Percentiles rank a stretch among this genome's conserved stretches.
Conservation (phyloP, 2,888 invertebrate genomes). For the Blastobasis adustella region DNA sequence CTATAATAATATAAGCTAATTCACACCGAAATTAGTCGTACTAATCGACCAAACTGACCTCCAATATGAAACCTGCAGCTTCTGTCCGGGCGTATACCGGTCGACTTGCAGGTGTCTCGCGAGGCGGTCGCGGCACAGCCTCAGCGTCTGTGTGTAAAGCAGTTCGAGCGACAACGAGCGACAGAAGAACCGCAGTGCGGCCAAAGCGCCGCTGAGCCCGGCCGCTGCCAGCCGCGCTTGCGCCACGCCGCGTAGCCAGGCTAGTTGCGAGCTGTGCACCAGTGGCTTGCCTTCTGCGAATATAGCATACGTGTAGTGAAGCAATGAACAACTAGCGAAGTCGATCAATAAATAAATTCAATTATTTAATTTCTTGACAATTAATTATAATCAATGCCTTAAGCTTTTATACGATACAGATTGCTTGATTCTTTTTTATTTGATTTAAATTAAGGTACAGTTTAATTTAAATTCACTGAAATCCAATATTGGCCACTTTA, state of each 20-base stretch:
- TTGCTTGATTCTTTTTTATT: no score
- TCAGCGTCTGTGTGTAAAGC: conserved; percentile 89
- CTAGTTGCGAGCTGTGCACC: conserved; percentile 94
- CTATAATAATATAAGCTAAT: no score
- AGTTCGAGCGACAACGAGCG: conserved; percentile 95
- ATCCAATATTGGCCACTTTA: no score
- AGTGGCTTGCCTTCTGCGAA: conserved; percentile 91
- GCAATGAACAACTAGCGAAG: no score
- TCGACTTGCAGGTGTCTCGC: conserved; percentile 93
- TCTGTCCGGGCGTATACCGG: conserved; percentile 91
- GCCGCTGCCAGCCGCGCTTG: conserved; percentile 89
- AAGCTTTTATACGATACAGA: no score
- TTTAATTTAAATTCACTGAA: no score
- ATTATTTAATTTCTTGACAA: no score
- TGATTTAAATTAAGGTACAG: no score
- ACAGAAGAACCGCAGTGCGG: conserved; percentile 90
- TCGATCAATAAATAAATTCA: no score
- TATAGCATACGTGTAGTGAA: neutral
- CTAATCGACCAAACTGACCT: conserved; percentile 63
- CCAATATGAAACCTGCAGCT: conserved; percentile 96
- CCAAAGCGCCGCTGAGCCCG: conserved; percentile 81
- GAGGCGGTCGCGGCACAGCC: conserved; percentile 90
- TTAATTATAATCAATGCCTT: no score
- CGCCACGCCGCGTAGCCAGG: conserved; percentile 94
- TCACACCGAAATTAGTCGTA: no score